Conservation (phyloP, 2,888 invertebrate species). For the Allacma fusca region DNA sequence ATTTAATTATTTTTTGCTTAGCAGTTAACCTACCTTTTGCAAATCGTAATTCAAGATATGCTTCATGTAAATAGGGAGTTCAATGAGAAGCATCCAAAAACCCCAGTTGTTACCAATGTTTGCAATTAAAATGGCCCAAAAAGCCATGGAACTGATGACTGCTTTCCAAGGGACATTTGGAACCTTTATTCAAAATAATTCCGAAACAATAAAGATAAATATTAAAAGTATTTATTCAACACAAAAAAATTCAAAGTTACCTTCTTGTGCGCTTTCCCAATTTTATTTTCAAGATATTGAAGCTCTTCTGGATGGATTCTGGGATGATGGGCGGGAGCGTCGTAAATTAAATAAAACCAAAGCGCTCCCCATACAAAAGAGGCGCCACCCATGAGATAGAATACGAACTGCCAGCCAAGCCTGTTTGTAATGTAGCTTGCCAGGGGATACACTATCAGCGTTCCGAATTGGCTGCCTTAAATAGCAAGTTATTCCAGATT, state of each 20-base stretch:
- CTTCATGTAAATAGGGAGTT: conserved; percentile 83
- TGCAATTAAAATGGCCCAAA: conserved; percentile 84
- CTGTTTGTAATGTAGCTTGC: conserved; percentile 63
- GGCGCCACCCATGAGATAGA: conserved; percentile 62
- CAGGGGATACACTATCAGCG: conserved; percentile 65
- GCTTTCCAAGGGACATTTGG: conserved; percentile 75
- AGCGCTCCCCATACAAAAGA: conserved; percentile 63
- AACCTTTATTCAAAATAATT: too few relatives aligned
- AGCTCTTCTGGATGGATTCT: conserved; percentile 43
- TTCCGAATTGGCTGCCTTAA: conserved; percentile 67
- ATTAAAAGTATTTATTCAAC: too few relatives aligned
- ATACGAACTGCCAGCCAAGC: conserved; percentile 65
- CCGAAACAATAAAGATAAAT: too few relatives aligned
- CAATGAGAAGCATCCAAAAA: conserved; percentile 83
- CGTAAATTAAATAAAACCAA: conserved; percentile 57
- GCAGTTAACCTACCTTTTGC: conserved; percentile 64
- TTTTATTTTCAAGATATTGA: conserved; percentile 11
- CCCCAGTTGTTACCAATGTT: conserved; percentile 80
- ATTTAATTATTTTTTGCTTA: too few relatives aligned
- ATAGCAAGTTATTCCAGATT: conserved; percentile 2
- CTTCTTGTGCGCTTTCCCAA: conserved; percentile 25
- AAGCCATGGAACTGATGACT: conserved; percentile 76
- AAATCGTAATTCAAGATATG: conserved; percentile 82
- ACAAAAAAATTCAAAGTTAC: neutral
- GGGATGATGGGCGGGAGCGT: conserved; percentile 47